Percentiles rank a stretch among this genome's conserved stretches.
These are phyloP conservation scores for Telmatherina bonti DNA, from an alignment of 2,797 vertebrate species.

Conservation along the genomic window DNA sequence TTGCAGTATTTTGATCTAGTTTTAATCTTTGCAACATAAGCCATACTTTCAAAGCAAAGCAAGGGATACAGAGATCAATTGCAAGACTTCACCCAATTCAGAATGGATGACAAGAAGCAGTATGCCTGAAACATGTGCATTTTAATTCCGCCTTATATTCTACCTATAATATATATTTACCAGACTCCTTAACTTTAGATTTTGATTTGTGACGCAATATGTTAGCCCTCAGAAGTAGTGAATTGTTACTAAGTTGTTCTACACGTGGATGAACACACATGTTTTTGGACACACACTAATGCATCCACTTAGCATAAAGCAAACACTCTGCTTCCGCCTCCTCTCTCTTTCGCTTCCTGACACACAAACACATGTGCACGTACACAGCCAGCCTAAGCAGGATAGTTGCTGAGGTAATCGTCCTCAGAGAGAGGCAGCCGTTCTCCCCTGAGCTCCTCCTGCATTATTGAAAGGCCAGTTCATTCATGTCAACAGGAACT, in stretches of 20 bases:
- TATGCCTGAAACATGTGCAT: too few species aligned
- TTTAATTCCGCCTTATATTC: too few species aligned
- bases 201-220: not conserved
- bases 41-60: too few species aligned
- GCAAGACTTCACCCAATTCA: too few species aligned
- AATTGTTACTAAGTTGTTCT: not conserved
- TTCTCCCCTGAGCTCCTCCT: slow-evolving; percentile 62
- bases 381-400: slow-evolving; percentile 46
- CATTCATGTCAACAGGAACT: slow-evolving; percentile 78
- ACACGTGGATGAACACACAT: not conserved
- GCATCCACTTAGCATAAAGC: slow-evolving; percentile 51
- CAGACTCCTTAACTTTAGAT: not conserved
- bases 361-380: slow-evolving; percentile 18
- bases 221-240: not conserved
- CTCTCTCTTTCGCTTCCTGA: slow-evolving; percentile 32
- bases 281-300: slow-evolving; percentile 27
- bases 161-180: not conserved
- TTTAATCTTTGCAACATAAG: too few species aligned
- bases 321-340: slow-evolving; percentile 47
- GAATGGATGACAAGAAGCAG: too few species aligned
- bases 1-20: too few species aligned
- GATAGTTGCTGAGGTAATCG: slow-evolving; percentile 72
- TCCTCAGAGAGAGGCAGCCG: slow-evolving; percentile 54
- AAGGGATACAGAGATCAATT: too few species aligned
- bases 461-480: slow-evolving; percentile 78